Conservation (phyloP, 37 sponge, comb jelly and placozoan genomes). For the Spongilla lacustris region DNA sequence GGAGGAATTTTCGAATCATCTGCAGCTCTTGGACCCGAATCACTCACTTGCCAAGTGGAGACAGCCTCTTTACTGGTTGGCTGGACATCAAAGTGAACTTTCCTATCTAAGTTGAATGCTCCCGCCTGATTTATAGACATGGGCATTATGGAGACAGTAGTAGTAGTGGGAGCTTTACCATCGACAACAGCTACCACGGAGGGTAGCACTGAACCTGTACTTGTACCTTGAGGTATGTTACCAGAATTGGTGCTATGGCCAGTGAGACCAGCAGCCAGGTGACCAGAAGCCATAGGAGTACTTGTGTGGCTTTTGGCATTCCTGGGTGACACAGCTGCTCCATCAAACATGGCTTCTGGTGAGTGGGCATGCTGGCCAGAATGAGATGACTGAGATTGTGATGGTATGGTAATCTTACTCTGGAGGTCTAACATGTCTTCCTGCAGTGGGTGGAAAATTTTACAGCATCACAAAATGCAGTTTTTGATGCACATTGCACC, state of each 20-base stretch:
- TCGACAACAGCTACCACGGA: neutral
- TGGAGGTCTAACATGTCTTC: slow-evolving; percentile 16
- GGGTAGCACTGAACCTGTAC: neutral
- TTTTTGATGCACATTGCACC: no score
- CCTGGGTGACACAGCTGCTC: neutral
- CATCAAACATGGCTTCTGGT: neutral
- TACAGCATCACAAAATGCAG: neutral
- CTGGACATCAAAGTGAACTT: neutral
- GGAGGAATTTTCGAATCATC: neutral
- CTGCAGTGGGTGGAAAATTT: neutral
- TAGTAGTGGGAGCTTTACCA: neutral
- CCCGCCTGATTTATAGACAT: neutral
- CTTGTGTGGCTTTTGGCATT: neutral
- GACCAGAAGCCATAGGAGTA: neutral
- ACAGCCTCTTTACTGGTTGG: neutral
- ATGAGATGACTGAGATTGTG: neutral
- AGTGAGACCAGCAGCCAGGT: neutral
- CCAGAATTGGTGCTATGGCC: neutral
- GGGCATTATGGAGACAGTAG: neutral
- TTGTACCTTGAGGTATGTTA: neutral
- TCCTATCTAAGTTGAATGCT: neutral
- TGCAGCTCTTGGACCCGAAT: neutral
- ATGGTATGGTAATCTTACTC: neutral
- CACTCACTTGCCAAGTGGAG: neutral
- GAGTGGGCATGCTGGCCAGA: neutral